Percentiles rank a stretch among this genome's conserved stretches.
Evolutionary conservation across 2,888 invertebrate species (phyloP).

Genomic region (Amphipyra berbera): DNA sequence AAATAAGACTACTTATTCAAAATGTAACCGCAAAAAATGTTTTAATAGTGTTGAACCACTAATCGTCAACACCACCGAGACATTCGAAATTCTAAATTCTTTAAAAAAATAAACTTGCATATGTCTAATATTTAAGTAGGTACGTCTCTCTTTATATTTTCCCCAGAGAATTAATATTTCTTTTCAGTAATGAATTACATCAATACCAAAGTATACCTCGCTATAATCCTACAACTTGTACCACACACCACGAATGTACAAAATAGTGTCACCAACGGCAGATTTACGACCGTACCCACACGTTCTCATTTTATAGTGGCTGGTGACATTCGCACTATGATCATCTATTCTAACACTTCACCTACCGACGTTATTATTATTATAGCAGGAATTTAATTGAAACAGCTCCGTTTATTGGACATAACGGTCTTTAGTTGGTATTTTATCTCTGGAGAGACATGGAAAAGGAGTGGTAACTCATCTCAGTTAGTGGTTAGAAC

Average conservation of each 20-base stretch:
- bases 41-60: too few relatives aligned
- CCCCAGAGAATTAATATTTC: too few relatives aligned
- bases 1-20: too few relatives aligned
- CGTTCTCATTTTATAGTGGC: slow-evolving; percentile 9
- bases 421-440: slow-evolving; percentile 1
- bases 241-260: slow-evolving; percentile 52
- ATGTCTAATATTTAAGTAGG: too few relatives aligned
- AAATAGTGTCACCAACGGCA: slow-evolving; percentile 64
- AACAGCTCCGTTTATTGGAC: slow-evolving; percentile 34
- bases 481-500: neutral
- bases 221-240: slow-evolving; percentile 27
- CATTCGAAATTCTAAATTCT: too few relatives aligned
- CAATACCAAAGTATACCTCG: neutral
- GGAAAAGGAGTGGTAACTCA: slow-evolving; percentile 29
- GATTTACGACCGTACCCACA: slow-evolving; percentile 61
- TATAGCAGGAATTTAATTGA: slow-evolving; percentile 32
- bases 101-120: too few relatives aligned
- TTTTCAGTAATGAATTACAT: too few relatives aligned
- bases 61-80: too few relatives aligned
- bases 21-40: too few relatives aligned
- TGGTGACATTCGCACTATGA: slow-evolving; percentile 42
- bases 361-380: slow-evolving; percentile 25
- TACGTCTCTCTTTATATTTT: too few relatives aligned
- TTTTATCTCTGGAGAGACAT: slow-evolving; percentile 25
- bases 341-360: slow-evolving; percentile 28